Conservation (phyloP, 2,113 vertebrate species). For the Xenopus tropicalis region DNA sequence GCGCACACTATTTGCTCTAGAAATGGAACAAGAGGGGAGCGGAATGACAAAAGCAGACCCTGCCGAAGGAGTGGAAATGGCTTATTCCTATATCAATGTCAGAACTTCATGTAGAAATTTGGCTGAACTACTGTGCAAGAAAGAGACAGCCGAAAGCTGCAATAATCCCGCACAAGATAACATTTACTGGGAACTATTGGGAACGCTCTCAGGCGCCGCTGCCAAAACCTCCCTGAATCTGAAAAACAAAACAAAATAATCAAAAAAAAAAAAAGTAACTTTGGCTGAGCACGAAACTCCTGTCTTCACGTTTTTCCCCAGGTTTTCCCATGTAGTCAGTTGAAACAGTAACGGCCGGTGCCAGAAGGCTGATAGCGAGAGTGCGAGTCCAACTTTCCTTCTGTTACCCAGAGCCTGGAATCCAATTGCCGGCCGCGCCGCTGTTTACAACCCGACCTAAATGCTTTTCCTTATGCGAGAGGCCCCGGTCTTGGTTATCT, state of each 20-base stretch:
- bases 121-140: too few relatives aligned
- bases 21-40: too few relatives aligned
- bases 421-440: neutral
- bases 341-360: constrained; percentile 18
- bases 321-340: constrained; percentile 30
- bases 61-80: too few relatives aligned
- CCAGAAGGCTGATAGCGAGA: constrained; percentile 32
- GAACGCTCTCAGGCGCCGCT: too few relatives aligned
- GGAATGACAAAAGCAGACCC: too few relatives aligned
- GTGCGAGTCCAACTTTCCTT: neutral
- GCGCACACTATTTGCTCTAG: too few relatives aligned
- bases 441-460: neutral
- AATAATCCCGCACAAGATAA: too few relatives aligned
- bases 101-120: too few relatives aligned
- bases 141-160: too few relatives aligned
- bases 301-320: constrained; percentile 5
- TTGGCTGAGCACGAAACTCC: constrained; percentile 16
- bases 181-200: too few relatives aligned
- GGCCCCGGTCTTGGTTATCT: neutral
- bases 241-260: constrained; percentile 26
- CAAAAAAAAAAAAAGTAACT: constrained; percentile 8
- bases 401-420: neutral
- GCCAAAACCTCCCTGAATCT: constrained; percentile 17
- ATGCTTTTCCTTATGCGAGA: neutral
- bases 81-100: too few relatives aligned